Base-by-base conservation (phyloP, 2,797 vertebrate genomes). In the Cetoscarus ocellatus region DNA sequence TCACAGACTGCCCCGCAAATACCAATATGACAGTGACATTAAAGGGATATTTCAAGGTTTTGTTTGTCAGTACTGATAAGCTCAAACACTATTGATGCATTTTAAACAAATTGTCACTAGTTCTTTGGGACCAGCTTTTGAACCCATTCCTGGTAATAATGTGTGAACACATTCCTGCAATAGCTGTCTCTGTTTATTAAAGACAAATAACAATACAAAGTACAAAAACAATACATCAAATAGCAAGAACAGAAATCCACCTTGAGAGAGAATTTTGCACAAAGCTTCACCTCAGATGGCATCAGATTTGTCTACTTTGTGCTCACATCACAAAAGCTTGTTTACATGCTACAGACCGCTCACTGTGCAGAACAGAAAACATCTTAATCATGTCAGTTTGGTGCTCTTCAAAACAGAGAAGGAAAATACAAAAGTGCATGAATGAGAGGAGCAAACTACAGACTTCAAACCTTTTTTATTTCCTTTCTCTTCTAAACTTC, bases 161-260 rank as follows among this genome's bases (percentile, higher is more conserved):
- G 14, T 73, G 64, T 15, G 18, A 61, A 70, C 43, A 57, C 44
- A 1, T 0, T 18, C 0, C 48, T 73, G 61, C 50, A 74, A 65
- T 80, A 64, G 49, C 35, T 43, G 42, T 68, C 60, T 66, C 14
- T 71, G 34, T 93, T 93, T 92, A 92, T 88, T 92, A 36, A 64
- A 77, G 78, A 86, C 86, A 88, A 85, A 79, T 47, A 88, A 90
- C 82, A 77, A 82, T 90, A 90, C 88, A 91, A 93, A 92, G 89
- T 90, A 89, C 84, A 88, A 91, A 27, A 91, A 76, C 82, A 65
- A 86, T 59, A 84, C 75, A 91, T 82, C 67, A 57, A 89, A 88
- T 81, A 79, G 61, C 73, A 73, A 85, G 44, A 72, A 80, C 83
- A 79, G 60, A 70, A 80, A 74, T 70, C 63, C 50, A 74, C 47